These are phyloP conservation scores for Hemibagrus wyckioides DNA, from an alignment of 2,113 vertebrate species.

Conservation along the genomic window DNA sequence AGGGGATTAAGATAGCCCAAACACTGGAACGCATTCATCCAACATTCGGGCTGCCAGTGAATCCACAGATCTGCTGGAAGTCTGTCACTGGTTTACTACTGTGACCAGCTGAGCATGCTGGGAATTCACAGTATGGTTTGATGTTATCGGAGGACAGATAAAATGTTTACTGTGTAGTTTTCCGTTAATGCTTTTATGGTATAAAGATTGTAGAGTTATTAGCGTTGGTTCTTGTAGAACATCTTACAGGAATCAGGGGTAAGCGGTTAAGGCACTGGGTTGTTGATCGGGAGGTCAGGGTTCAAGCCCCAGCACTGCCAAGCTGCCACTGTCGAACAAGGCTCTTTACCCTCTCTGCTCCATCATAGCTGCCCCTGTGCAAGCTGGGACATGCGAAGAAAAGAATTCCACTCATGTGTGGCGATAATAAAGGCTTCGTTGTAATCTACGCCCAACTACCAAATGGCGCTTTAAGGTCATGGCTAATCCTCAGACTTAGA, in stretches of 20 bases:
- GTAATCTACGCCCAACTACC: slow-evolving; percentile 66
- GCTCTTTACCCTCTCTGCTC: no score
- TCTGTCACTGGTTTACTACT: background rate
- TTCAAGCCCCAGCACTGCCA: no score
- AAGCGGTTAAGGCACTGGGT: no score
- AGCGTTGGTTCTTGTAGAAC: slow-evolving; percentile 9
- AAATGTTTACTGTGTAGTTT: background rate
- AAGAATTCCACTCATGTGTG: no score
- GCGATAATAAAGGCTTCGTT: no score
- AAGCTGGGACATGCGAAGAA: no score
- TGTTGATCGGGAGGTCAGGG: no score
- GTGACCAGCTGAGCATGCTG: slow-evolving; percentile 14
- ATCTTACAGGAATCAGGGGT: slow-evolving; percentile 19
- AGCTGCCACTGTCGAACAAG: no score
- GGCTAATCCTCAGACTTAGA: slow-evolving; percentile 63
- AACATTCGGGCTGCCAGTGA: slow-evolving; percentile 19
- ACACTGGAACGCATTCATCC: slow-evolving; percentile 24
- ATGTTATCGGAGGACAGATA: background rate
- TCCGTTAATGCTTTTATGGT: background rate
- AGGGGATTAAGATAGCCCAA: slow-evolving; percentile 58
- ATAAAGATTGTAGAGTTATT: background rate
- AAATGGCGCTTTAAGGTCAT: slow-evolving; percentile 61
- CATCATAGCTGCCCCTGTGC: no score
- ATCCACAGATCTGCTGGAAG: slow-evolving; percentile 28
- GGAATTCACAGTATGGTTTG: slow-evolving; percentile 16